Evolutionary conservation across 2,888 invertebrate species (phyloP), one percentile per base, ranked within the genome.

Genomic region (Anthophora plumipes): DNA sequence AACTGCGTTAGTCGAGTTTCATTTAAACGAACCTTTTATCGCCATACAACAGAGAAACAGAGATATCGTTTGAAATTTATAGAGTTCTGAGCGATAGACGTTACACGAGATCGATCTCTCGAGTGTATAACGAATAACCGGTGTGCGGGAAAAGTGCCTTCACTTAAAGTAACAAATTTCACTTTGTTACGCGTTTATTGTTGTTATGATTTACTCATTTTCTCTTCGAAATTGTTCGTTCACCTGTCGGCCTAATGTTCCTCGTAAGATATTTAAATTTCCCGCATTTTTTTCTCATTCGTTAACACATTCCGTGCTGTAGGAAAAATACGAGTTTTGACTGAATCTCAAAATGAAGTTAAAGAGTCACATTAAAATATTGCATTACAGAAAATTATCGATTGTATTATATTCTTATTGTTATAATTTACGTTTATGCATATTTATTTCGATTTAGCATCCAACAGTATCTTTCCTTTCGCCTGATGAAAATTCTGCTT

Each of bases 101-200:
- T 37, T 37, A 20, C 20, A 1, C 14, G 14, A 48, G 66, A 66
- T 55, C 48, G 61, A 71, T 77, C 54, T n/a, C 31, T 64, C 57
- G 43, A 61, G 63, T 11, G 5, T 14, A 11, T 48, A n/a, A 20
- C 63, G 46, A 12, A n/a, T 31, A 37, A 17, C 12, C 5, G 12
- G 31, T 43, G 8, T 63, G 46, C 17, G 39, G 14, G 64, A 60
- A 59, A 77, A 79, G 79, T 79, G 79, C 79, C 79, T 79, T 79
- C 48, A 25, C 4, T 50, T 70, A 41, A 54, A 25, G 48, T 71
- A 55, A 70, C 39, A 12, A 61, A 37, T 69, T 60, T 71, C 20
- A n/a, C 43, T 14, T 66, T 3, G 9, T 61, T 61, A 43, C 17
- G n/a, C 14, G 43, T 69, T 39, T 7, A 57, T 69, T 37, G 37